These are phyloP conservation scores for Noturus placidus DNA, from an alignment of 2,113 vertebrate species.

Conservation along the genomic window DNA sequence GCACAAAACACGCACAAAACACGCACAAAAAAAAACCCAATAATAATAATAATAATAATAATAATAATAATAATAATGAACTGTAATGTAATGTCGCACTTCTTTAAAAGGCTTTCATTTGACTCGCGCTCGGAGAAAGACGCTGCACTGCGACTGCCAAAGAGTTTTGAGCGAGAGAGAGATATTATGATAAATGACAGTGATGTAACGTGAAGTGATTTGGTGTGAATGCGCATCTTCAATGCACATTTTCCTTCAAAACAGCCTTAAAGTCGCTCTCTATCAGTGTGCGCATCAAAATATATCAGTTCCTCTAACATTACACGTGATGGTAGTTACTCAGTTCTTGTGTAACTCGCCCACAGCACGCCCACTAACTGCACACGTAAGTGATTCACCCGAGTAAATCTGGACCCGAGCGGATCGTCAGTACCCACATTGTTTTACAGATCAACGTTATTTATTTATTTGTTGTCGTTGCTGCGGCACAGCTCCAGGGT, in stretches of 20 bases:
- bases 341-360: slow-evolving; percentile 17
- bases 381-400: slow-evolving; percentile 6
- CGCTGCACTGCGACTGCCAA: background rate
- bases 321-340: background rate
- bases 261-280: background rate
- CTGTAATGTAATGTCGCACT: background rate
- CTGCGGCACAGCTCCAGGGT: background rate
- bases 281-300: background rate
- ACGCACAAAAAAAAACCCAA: too few species aligned
- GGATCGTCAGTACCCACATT: background rate
- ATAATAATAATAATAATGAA: too few species aligned
- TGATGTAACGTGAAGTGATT: background rate
- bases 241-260: background rate
- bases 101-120: background rate
- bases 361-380: background rate
- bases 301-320: background rate
- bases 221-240: background rate
- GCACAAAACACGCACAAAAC: too few species aligned
- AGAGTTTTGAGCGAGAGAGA: background rate
- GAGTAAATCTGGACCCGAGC: background rate
- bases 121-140: background rate
- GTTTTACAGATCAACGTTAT: background rate
- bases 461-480: background rate
- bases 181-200: background rate
- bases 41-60: too few species aligned